Conservation (phyloP, 2,797 vertebrate genomes). For the Margarornis squamiger region DNA sequence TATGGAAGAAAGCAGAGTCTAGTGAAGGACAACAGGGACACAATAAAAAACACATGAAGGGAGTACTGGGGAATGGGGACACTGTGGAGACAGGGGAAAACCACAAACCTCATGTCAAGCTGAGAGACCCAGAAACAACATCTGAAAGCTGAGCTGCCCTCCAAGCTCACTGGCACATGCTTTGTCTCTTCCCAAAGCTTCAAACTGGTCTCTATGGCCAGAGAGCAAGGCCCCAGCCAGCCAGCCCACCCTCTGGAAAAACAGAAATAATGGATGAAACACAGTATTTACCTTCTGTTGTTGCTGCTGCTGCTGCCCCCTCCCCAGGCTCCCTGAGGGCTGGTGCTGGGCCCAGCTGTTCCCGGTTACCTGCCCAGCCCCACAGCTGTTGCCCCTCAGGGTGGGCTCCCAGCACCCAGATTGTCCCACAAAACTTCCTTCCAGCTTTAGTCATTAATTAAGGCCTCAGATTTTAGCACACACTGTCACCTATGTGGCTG, state of each 20-base stretch:
- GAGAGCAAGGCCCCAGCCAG: background rate
- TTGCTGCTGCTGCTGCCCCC: background rate
- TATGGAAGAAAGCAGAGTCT: background rate
- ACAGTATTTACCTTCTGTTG: rapidly evolving
- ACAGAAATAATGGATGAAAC: rapidly evolving
- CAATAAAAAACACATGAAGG: rapidly evolving
- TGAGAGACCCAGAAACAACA: background rate
- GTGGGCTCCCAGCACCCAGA: rapidly evolving
- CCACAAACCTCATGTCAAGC: background rate
- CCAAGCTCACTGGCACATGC: rapidly evolving
- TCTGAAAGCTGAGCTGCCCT: background rate
- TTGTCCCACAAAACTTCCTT: background rate
- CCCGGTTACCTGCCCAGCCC: rapidly evolving
- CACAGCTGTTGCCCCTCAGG: background rate
- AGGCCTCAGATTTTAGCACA: background rate
- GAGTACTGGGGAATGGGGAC: background rate
- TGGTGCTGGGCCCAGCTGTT: background rate
- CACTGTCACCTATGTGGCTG: rapidly evolving
- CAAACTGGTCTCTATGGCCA: rapidly evolving
- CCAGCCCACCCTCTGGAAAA: rapidly evolving
- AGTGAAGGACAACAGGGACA: background rate
- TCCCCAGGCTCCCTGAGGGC: rapidly evolving
- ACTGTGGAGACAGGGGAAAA: background rate
- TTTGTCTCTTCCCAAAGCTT: background rate
- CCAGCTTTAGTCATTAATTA: background rate